Evolutionary conservation across 1,140 invertebrate species (phyloP).

Genomic region (Hypsibius dujardini): DNA sequence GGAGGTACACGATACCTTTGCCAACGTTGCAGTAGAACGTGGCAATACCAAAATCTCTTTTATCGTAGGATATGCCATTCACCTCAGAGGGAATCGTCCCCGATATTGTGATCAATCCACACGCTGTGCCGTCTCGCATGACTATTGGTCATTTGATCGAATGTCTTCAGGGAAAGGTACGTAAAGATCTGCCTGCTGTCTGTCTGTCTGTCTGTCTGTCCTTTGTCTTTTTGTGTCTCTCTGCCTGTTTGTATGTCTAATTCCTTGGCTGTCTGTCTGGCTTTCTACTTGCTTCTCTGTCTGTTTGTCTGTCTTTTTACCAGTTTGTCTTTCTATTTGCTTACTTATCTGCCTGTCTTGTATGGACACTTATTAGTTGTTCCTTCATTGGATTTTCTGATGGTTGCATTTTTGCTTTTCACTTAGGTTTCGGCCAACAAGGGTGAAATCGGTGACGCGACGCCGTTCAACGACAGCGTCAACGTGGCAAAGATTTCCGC

Average conservation of each 20-base stretch:
- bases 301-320: no score
- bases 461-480: constrained; percentile 94
- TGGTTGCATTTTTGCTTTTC: constrained; percentile 15
- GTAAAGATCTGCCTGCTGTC: constrained; percentile 26
- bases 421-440: constrained; percentile 48
- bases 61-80: constrained; percentile 77
- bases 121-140: constrained; percentile 98
- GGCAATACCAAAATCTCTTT: neutral
- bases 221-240: no score
- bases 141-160: constrained; percentile 99
- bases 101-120: constrained; percentile 97
- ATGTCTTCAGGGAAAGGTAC: constrained; percentile 86
- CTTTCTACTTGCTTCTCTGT: no score
- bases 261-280: no score
- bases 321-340: constrained; percentile 25
- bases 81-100: constrained; percentile 91
- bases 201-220: neutral
- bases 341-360: constrained; percentile 5
- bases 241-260: constrained; percentile 19
- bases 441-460: constrained; percentile 96
- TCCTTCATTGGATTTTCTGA: neutral
- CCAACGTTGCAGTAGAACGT: no score
- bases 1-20: constrained; percentile 39
- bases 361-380: constrained; percentile 8
- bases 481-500: constrained; percentile 98